These are phyloP conservation scores for Caenorhabditis briggsae DNA, from an alignment of 1,140 invertebrate genomes.

Conservation along the genomic window DNA sequence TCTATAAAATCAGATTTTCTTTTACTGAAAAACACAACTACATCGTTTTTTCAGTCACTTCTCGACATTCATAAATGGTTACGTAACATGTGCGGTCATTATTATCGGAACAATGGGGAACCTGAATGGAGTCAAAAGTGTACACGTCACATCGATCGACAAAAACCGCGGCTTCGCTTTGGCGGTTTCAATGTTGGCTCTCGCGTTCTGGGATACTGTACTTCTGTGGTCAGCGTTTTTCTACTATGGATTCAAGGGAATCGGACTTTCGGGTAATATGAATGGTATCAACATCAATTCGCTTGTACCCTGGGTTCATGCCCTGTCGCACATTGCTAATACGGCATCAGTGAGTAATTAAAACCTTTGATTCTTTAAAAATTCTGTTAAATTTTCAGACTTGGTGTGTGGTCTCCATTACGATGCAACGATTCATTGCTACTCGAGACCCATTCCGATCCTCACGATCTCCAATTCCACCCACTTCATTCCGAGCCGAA, in stretches of 20 bases:
- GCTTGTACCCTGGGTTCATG: slow-evolving; percentile 69
- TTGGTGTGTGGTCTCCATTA: slow-evolving; percentile 73
- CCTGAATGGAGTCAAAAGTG: slow-evolving; percentile 65
- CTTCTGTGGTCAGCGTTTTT: slow-evolving; percentile 72
- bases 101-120: slow-evolving; percentile 72
- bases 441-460: slow-evolving; percentile 72
- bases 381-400: slow-evolving; percentile 65
- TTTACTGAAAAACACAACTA: no score
- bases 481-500: slow-evolving; percentile 69
- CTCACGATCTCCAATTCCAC: slow-evolving; percentile 52
- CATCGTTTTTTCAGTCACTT: slow-evolving; percentile 65
- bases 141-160: slow-evolving; percentile 72
- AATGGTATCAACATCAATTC: slow-evolving; percentile 64
- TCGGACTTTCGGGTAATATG: slow-evolving; percentile 41
- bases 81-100: slow-evolving; percentile 66
- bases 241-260: slow-evolving; percentile 70
- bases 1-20: no score
- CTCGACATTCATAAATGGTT: slow-evolving; percentile 68
- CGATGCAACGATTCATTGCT: slow-evolving; percentile 72
- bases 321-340: slow-evolving; percentile 69
- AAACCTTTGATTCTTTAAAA: background rate
- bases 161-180: slow-evolving; percentile 72
- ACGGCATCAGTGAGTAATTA: slow-evolving; percentile 70
- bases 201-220: slow-evolving; percentile 73
- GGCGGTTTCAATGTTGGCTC: slow-evolving; percentile 69